Evolutionary conservation across 2,888 invertebrate genomes (phyloP), one percentile per base, ranked within the genome.

Genomic region (Xanthorhoe designata): DNA sequence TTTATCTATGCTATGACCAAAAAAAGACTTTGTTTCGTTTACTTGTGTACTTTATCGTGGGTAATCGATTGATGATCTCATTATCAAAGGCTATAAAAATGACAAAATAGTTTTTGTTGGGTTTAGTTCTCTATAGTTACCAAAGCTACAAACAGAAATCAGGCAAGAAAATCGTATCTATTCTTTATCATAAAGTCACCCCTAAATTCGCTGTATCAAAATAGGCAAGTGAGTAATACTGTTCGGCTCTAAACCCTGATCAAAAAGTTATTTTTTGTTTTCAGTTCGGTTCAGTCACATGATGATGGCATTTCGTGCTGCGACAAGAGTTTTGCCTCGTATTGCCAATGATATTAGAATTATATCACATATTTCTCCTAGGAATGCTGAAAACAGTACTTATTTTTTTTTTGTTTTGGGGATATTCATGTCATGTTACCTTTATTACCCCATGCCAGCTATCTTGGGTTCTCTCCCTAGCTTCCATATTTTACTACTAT

Each of bases 361-460:
- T 56, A 42, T 55, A 18, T 47, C 54, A 45, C 57, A n/a, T 57
- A 54, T 29, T 54, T 9, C 64, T 13, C 56, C 29, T 58, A 32
- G 63, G 66, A 59, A 55, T 54, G 53, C 58, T 54, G 15, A 53
- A 19, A 66, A 69, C 56, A 69, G 70, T 72, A 71, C 47, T 32
- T 64, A 60, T 52, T 15, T 32, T 55, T 62, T 47, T 38, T 13
- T 4, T 18, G n/a, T 53, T 29, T 15, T 45, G 32, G 49, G 52
- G 32, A 15, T n/a, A 42, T 6, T 17, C 17, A 47, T 17, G 7
- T 15, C 4, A 5, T 42, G 38, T 1, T 42, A 13, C 3, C 38
- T 13, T 3, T 42, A 13, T 0, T 42, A n/a, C n/a, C n/a, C n/a
- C n/a, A n/a, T 42, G 5, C 0, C 4, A 42, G 13, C 38, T 42